Evolutionary conservation across 1,140 invertebrate species (phyloP).

Genomic region (Pseudomyrmex flavicornis): DNA sequence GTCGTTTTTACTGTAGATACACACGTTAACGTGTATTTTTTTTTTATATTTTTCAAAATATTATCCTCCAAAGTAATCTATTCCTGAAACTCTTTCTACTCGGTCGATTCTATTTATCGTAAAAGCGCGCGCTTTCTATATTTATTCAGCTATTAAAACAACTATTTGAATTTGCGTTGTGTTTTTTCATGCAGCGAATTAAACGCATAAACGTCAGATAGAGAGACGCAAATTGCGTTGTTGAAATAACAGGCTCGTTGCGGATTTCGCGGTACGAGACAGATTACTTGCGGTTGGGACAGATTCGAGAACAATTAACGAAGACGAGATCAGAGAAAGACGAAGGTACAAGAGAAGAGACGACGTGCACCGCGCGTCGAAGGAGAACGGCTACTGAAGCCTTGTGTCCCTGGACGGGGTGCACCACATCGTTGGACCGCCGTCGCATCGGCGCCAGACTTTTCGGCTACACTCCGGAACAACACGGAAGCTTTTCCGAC

Average conservation of each 20-base stretch:
- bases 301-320: background rate
- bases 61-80: background rate
- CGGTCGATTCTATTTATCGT: too few species aligned
- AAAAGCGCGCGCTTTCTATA: too few species aligned
- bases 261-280: background rate
- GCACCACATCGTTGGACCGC: slow-evolving; percentile 67
- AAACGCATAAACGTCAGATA: background rate
- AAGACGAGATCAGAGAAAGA: slow-evolving; percentile 4
- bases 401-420: slow-evolving; percentile 13
- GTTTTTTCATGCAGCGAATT: background rate
- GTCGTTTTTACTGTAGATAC: background rate
- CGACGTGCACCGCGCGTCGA: background rate
- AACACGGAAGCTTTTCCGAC: slow-evolving; percentile 77
- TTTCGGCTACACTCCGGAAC: slow-evolving; percentile 68
- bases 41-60: background rate
- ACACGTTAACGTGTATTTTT: background rate
- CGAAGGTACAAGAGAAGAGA: background rate
- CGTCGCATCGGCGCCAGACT: slow-evolving; percentile 74
- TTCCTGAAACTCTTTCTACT: too few species aligned
- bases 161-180: background rate
- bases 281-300: background rate
- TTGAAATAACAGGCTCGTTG: background rate
- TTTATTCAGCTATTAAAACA: background rate
- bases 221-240: slow-evolving; percentile 9
- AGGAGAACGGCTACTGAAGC: slow-evolving; percentile 34